Conservation (phyloP, 2,888 invertebrate species). For the Drosophila barbarae region DNA sequence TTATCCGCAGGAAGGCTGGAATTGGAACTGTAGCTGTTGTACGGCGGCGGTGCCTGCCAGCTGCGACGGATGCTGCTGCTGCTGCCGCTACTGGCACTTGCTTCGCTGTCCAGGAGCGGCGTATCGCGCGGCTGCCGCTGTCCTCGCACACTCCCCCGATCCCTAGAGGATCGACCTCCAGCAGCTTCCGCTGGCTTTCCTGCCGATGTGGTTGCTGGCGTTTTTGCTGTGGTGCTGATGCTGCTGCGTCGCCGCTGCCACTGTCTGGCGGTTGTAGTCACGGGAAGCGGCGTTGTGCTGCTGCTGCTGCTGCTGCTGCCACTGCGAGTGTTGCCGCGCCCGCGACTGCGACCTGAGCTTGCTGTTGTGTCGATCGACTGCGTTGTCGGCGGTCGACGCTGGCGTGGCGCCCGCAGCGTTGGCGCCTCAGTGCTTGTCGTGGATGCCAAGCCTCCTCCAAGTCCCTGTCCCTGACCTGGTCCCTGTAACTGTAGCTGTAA, state of each 20-base stretch:
- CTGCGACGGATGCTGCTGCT: conserved; percentile 38
- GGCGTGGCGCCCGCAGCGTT: conserved; percentile 78
- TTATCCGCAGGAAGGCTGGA: background rate
- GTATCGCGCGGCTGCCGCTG: conserved; percentile 67
- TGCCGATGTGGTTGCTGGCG: conserved; percentile 34
- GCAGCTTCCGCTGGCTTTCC: conserved; percentile 12
- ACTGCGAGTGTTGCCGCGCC: conserved; percentile 39
- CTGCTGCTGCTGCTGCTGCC: conserved; percentile 34
- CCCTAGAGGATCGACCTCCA: conserved; percentile 17
- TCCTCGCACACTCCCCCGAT: conserved; percentile 49
- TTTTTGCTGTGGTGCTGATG: conserved; percentile 29
- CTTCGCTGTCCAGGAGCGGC: conserved; percentile 34
- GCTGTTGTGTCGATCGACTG: conserved; percentile 41
- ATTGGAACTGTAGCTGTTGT: conserved; percentile 5
- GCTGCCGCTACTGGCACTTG: conserved; percentile 15
- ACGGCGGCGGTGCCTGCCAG: conserved; percentile 33
- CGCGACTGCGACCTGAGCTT: conserved; percentile 37
- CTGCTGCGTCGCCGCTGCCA: conserved; percentile 26
- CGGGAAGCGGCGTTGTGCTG: conserved; percentile 38
- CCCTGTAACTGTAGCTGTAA: conserved; percentile 22
- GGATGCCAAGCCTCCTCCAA: conserved; percentile 41
- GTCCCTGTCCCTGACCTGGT: conserved; percentile 40
- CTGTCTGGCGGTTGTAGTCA: conserved; percentile 15
- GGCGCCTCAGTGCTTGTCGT: conserved; percentile 78
- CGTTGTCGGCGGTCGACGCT: conserved; percentile 69